These are phyloP conservation scores for Vicugna pacos DNA, from an alignment of 2,113 vertebrate species.

Conservation along the genomic window DNA sequence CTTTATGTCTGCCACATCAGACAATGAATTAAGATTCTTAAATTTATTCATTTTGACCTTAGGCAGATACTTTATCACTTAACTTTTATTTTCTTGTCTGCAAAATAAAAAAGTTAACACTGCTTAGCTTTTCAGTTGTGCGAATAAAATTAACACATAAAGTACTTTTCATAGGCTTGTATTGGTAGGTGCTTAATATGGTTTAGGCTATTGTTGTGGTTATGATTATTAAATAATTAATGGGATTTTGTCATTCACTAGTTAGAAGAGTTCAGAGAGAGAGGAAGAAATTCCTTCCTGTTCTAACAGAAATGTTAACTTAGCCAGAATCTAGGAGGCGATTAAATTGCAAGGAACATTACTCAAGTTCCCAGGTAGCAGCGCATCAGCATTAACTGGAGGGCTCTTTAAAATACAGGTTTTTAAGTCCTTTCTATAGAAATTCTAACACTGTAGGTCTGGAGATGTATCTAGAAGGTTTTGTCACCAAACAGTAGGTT, in stretches of 20 bases:
- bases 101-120: not conserved
- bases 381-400: not conserved
- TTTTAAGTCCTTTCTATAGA: not conserved
- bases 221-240: not conserved
- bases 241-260: not conserved
- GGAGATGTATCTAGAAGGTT: not conserved
- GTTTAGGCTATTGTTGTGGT: not conserved
- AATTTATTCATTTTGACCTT: not conserved
- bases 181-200: not conserved
- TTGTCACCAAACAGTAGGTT: too few species aligned
- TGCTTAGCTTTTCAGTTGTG: not conserved
- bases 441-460: not conserved
- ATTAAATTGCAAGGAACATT: not conserved
- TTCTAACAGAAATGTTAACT: not conserved
- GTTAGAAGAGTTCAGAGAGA: not conserved
- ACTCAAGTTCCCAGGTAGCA: not conserved
- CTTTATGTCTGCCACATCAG: not conserved
- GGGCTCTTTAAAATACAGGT: not conserved
- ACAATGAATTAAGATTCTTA: not conserved
- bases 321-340: not conserved
- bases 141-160: not conserved
- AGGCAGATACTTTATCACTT: not conserved
- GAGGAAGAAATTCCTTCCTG: not conserved
- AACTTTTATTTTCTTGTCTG: not conserved
- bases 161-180: not conserved